Conservation (phyloP, 2,797 vertebrate species). For the Lerista edwardsae region DNA sequence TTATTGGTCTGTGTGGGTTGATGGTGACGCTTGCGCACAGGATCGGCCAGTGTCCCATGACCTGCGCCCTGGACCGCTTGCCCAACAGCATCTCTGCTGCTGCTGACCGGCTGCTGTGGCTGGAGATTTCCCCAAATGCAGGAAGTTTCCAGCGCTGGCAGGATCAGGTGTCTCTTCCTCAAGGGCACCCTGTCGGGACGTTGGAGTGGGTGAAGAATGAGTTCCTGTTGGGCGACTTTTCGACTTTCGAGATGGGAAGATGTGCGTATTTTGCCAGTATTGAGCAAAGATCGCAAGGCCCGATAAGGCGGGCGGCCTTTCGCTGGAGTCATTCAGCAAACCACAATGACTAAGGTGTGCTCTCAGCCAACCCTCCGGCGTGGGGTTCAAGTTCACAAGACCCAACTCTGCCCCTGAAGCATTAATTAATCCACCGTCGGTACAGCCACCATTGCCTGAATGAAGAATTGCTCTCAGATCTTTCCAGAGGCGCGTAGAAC, state of each 20-base stretch:
- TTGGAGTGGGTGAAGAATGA: background rate
- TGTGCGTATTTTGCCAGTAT: background rate
- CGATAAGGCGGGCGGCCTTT: background rate
- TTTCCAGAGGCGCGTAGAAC: too few relatives aligned
- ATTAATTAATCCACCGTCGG: too few relatives aligned
- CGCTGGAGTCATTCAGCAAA: background rate
- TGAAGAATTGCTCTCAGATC: too few relatives aligned
- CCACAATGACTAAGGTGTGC: background rate
- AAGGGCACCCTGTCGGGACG: background rate
- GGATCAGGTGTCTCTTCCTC: background rate
- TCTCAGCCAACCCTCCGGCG: too few relatives aligned
- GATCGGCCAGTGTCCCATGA: background rate
- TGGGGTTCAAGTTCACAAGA: background rate
- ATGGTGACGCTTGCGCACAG: too few relatives aligned
- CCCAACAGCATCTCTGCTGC: background rate
- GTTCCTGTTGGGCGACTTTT: background rate
- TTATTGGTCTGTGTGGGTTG: too few relatives aligned
- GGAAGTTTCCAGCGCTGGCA: background rate
- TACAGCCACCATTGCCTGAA: too few relatives aligned
- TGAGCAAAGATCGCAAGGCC: background rate
- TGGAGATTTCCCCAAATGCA: background rate
- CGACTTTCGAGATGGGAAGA: background rate
- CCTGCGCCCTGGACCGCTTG: background rate
- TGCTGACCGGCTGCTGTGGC: too few relatives aligned
- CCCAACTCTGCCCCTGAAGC: background rate